These are phyloP conservation scores for Ageneiosus marmoratus DNA, from an alignment of 2,113 vertebrate genomes.

Conservation along the genomic window DNA sequence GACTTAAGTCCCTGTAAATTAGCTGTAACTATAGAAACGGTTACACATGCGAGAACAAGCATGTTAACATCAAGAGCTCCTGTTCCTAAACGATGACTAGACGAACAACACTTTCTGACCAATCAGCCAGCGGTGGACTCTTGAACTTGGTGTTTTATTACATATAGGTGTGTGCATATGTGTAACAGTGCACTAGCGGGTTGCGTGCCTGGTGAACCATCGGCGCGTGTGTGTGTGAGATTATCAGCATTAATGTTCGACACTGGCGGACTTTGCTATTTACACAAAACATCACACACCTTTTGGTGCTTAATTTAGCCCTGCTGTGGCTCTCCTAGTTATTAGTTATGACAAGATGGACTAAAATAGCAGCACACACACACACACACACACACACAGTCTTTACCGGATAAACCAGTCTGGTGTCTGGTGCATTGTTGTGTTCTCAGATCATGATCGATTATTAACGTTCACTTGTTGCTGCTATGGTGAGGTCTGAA, in stretches of 20 bases:
- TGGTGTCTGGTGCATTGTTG: background rate
- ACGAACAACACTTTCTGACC: no score
- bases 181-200: background rate
- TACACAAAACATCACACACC: conserved; percentile 32
- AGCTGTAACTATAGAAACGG: no score
- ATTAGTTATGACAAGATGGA: conserved; percentile 36
- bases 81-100: no score
- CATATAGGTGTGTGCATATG: background rate
- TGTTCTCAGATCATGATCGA: background rate
- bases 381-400: conserved; percentile 8
- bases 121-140: background rate
- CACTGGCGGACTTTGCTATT: conserved; percentile 30
- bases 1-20: no score
- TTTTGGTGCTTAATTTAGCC: conserved; percentile 28
- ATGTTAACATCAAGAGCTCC: no score
- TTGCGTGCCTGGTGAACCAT: no score
- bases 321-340: conserved; percentile 9
- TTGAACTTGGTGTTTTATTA: background rate
- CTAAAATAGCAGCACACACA: conserved; percentile 36
- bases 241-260: conserved; percentile 17
- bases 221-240: background rate
- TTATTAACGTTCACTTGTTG: background rate
- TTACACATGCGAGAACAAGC: no score
- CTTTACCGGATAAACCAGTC: conserved; percentile 40
- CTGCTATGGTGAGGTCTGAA: background rate